phyloP scores from a whole-genome alignment of 2,113 vertebrate genomes.

The Corythaixoides concolor region DNA sequence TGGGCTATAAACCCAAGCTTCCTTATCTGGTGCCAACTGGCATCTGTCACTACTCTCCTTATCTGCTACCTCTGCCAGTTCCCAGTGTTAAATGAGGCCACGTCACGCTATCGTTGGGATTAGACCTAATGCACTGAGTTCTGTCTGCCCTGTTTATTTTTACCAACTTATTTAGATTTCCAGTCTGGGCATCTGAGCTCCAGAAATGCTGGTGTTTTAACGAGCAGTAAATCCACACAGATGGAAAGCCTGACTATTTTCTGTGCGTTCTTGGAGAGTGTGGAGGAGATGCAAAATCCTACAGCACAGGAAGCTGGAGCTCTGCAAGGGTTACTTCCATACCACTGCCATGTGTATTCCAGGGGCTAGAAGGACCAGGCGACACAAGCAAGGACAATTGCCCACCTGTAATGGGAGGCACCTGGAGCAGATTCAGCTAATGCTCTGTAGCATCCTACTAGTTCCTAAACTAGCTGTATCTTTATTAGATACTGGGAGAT shows the following conservation, averaged over 20 bases:
- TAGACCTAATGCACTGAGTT: constrained; percentile 45
- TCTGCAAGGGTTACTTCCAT: neutral
- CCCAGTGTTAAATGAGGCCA: constrained; percentile 49
- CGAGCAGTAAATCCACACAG: neutral
- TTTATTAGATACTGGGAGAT: neutral
- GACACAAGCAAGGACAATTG: neutral
- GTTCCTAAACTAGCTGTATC: neutral
- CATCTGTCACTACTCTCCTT: constrained; percentile 52
- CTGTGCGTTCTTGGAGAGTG: neutral
- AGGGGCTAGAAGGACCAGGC: neutral
- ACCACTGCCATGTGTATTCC: neutral
- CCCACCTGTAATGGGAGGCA: rapidly evolving
- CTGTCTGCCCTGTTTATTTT: constrained; percentile 53
- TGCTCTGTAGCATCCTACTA: neutral
- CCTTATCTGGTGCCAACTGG: constrained; percentile 53
- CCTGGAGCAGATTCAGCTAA: neutral
- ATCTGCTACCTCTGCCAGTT: constrained; percentile 53
- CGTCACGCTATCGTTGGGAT: neutral
- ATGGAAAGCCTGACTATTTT: neutral
- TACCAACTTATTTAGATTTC: constrained; percentile 34
- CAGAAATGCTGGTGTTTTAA: neutral
- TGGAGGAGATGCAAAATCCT: neutral
- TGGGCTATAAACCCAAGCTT: constrained; percentile 36
- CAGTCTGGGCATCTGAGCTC: neutral
- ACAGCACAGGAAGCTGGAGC: neutral